Evolutionary conservation across 2,113 vertebrate genomes (phyloP).

Genomic region (Tauraco erythrolophus): DNA sequence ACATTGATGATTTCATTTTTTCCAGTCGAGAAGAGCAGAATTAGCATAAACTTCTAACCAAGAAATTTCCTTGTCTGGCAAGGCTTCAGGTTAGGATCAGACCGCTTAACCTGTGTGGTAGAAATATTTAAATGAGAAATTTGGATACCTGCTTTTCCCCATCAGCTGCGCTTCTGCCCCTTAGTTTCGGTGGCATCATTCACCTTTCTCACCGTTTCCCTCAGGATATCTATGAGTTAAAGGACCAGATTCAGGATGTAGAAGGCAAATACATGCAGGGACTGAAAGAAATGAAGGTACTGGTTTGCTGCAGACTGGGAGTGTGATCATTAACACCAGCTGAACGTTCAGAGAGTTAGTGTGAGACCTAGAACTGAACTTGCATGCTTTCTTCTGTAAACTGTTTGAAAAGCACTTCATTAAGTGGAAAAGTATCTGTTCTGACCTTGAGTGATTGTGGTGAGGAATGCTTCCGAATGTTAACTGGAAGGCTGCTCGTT

Average conservation of each 20-base stretch:
- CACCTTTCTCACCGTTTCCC: conserved; percentile 53
- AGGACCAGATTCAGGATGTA: conserved; percentile 97
- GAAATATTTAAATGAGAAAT: background rate
- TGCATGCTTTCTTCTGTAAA: background rate
- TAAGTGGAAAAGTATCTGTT: background rate
- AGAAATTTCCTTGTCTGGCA: background rate
- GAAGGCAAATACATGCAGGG: conserved; percentile 93
- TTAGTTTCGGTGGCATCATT: background rate
- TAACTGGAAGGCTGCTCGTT: background rate
- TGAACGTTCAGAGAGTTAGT: background rate
- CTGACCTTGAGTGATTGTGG: background rate
- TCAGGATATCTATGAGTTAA: conserved; percentile 96
- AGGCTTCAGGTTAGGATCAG: background rate
- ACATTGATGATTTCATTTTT: rapidly evolving
- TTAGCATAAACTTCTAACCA: background rate
- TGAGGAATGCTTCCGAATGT: background rate
- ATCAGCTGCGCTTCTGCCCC: rapidly evolving
- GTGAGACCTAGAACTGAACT: background rate
- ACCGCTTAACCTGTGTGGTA: background rate
- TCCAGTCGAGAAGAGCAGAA: background rate
- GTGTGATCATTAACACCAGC: conserved; percentile 35
- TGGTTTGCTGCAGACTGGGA: background rate
- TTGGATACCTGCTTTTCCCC: background rate
- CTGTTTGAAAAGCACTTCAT: background rate
- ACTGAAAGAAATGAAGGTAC: conserved; percentile 95